Percentiles rank a stretch among this genome's conserved stretches.
These are phyloP conservation scores for Muscina levida DNA, from an alignment of 2,888 invertebrate genomes.

Conservation along the genomic window DNA sequence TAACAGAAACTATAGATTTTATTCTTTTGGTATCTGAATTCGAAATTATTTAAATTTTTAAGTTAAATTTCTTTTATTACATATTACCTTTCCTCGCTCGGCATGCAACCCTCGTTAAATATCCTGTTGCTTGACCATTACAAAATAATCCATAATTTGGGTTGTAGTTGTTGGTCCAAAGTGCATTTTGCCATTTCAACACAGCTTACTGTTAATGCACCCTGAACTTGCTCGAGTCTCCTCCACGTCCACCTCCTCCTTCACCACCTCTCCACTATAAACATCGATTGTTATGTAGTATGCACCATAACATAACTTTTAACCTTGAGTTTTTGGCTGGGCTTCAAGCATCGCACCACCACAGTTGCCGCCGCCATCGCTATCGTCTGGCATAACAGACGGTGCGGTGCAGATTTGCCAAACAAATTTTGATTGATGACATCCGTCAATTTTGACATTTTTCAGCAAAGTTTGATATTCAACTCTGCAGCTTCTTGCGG, in stretches of 20 bases:
- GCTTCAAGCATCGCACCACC: neutral
- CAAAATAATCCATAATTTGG: no score
- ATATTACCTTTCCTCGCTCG: no score
- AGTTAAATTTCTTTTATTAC: no score
- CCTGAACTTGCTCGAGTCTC: neutral
- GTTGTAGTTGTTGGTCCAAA: no score
- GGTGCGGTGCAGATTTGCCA: constrained; percentile 31
- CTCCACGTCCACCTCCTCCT: constrained; percentile 1
- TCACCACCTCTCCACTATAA: neutral
- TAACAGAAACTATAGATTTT: no score
- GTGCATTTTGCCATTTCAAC: constrained; percentile 23
- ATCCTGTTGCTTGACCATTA: no score
- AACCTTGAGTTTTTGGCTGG: constrained; percentile 26
- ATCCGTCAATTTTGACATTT: constrained; percentile 69
- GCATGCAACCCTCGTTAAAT: no score
- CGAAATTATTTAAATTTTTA: no score
- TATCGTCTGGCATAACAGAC: constrained; percentile 8
- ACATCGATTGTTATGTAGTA: neutral
- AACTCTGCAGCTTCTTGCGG: neutral
- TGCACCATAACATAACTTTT: constrained; percentile 1
- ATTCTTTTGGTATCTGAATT: no score
- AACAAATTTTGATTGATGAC: constrained; percentile 67
- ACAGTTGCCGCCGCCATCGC: neutral
- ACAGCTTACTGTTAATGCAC: constrained; percentile 2
- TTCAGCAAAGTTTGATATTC: constrained; percentile 39